These are phyloP conservation scores for Acrocyrtus sp. DNA, from an alignment of 2,888 invertebrate genomes.

Conservation along the genomic window DNA sequence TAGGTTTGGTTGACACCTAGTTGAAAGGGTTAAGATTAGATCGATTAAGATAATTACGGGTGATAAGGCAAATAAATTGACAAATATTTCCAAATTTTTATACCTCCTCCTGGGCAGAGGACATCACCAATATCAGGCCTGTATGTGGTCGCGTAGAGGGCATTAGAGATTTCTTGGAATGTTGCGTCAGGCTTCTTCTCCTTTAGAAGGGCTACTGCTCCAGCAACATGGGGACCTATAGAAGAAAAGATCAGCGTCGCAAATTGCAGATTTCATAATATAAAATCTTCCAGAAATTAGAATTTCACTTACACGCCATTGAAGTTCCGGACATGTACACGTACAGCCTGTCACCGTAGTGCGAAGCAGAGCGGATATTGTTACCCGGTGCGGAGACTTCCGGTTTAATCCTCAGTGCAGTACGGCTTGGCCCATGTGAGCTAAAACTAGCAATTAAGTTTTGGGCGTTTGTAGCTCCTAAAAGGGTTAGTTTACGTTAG, in stretches of 20 bases:
- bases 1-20: constrained; percentile 35
- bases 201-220: constrained; percentile 38
- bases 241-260: too few relatives aligned
- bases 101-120: constrained; percentile 43
- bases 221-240: constrained; percentile 34
- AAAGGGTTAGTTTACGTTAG: too few relatives aligned
- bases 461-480: constrained; percentile 46
- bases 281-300: background rate
- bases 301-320: constrained; percentile 24
- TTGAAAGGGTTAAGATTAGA: background rate
- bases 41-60: background rate
- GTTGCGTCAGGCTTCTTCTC: constrained; percentile 42
- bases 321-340: constrained; percentile 32
- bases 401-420: constrained; percentile 31
- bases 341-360: constrained; percentile 20
- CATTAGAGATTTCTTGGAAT: constrained; percentile 19
- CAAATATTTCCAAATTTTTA: background rate
- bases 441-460: constrained; percentile 37
- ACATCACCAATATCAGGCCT: constrained; percentile 22
- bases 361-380: constrained; percentile 35
- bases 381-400: constrained; percentile 51
- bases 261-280: background rate
- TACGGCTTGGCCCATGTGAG: constrained; percentile 41
- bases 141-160: constrained; percentile 21
- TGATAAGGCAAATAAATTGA: background rate